phyloP scores from a whole-genome alignment of 2,113 vertebrate genomes.

The Murina feae region DNA sequence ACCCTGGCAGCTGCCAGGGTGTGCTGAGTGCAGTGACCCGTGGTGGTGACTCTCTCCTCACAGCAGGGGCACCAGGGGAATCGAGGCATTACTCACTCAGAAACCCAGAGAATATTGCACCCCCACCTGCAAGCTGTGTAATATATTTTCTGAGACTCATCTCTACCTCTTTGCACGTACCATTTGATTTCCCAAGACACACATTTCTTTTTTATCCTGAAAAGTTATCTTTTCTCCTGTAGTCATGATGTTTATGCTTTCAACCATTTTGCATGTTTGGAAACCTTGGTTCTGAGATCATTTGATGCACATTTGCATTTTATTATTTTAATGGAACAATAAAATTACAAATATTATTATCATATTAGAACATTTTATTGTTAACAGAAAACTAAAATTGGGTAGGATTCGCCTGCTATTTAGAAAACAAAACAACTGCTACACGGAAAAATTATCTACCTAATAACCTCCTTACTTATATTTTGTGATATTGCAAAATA shows the following conservation, averaged over 20 bases:
- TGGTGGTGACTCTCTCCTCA: background rate
- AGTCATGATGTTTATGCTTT: background rate
- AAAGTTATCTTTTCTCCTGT: background rate
- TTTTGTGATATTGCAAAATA: background rate
- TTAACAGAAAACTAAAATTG: background rate
- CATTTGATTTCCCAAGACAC: background rate
- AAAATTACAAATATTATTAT: background rate
- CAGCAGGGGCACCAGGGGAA: background rate
- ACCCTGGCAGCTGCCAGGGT: background rate
- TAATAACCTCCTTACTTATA: background rate
- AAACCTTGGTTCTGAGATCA: background rate
- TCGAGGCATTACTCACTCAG: background rate
- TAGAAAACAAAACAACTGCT: background rate
- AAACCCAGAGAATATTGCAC: rapidly evolving
- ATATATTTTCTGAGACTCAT: background rate
- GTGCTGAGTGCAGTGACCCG: rapidly evolving
- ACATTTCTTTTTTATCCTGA: background rate
- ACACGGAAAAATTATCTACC: background rate
- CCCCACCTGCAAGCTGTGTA: background rate
- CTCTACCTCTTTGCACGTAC: background rate
- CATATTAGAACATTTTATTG: background rate
- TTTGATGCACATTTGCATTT: constrained; percentile 1
- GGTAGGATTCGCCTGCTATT: background rate
- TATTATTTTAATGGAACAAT: background rate
- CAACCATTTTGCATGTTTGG: background rate